These are phyloP conservation scores for Lordiphosa mommai DNA, from an alignment of 1,140 invertebrate genomes.

Conservation along the genomic window DNA sequence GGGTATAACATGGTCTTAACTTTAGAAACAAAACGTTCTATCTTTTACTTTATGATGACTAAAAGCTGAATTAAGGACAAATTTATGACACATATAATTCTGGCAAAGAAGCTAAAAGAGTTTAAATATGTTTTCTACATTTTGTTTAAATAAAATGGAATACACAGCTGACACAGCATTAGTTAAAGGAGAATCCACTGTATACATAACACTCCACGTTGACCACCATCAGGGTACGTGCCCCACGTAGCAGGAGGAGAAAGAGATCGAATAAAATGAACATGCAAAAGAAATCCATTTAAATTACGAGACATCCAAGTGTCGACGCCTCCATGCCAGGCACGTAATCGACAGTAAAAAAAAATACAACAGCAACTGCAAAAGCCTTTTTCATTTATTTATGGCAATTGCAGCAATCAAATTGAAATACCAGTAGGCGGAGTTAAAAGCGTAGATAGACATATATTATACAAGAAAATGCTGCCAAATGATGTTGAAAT, in stretches of 20 bases:
- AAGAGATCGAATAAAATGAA: conserved; percentile 16
- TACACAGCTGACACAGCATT: too few relatives aligned
- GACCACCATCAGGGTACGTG: conserved; percentile 9
- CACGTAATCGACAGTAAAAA: conserved; percentile 47
- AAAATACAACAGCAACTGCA: not conserved
- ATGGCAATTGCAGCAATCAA: conserved; percentile 61
- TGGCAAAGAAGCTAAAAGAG: too few relatives aligned
- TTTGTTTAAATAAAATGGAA: not conserved
- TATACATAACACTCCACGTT: not conserved
- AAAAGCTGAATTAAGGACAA: too few relatives aligned
- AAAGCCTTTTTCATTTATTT: conserved; percentile 54
- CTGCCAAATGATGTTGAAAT: conserved; percentile 10
- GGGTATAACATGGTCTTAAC: too few relatives aligned
- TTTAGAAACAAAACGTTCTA: too few relatives aligned
- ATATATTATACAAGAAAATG: not conserved
- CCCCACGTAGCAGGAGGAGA: not conserved
- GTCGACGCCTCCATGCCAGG: conserved; percentile 1
- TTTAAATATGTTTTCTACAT: not conserved
- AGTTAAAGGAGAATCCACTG: too few relatives aligned
- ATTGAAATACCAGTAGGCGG: conserved; percentile 30
- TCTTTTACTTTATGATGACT: too few relatives aligned
- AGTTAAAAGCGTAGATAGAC: conserved; percentile 1
- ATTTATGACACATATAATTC: too few relatives aligned
- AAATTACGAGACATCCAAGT: conserved; percentile 8
- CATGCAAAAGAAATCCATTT: conserved; percentile 23